phyloP scores from a whole-genome alignment of 2,888 invertebrate species.

The Lepidocyrtinus sp. region DNA sequence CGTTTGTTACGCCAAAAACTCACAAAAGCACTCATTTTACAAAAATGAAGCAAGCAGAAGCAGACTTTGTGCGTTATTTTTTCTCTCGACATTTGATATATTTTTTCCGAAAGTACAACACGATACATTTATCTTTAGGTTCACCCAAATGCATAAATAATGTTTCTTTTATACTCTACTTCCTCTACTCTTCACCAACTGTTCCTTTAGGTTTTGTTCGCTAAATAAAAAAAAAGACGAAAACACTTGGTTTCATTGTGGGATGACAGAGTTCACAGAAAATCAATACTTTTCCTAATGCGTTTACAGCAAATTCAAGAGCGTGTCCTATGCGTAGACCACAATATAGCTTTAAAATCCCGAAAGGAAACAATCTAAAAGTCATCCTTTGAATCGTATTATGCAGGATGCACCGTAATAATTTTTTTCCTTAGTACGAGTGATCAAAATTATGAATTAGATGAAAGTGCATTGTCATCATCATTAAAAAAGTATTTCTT shows the following conservation, averaged over 20 bases:
- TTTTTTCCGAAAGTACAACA: not conserved
- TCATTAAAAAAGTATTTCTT: constrained; percentile 5
- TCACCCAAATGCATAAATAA: constrained; percentile 35
- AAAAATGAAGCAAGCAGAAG: constrained; percentile 11
- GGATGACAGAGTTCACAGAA: constrained; percentile 21
- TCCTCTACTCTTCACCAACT: constrained; percentile 15
- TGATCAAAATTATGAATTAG: constrained; percentile 11
- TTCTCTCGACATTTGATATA: constrained; percentile 27
- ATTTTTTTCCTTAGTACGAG: too few relatives aligned
- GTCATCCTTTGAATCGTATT: too few relatives aligned
- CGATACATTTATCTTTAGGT: constrained; percentile 17
- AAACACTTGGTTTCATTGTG: not conserved
- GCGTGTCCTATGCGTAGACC: not conserved
- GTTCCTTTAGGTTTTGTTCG: too few relatives aligned
- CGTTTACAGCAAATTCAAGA: not conserved
- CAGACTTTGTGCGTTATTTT: constrained; percentile 11
- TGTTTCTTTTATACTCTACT: constrained; percentile 13
- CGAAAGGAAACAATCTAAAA: not conserved
- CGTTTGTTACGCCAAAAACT: constrained; percentile 57
- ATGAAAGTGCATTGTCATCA: constrained; percentile 24
- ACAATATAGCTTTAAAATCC: constrained; percentile 4
- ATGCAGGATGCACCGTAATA: too few relatives aligned
- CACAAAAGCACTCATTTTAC: constrained; percentile 41
- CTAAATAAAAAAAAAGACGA: not conserved
- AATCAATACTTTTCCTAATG: constrained; percentile 25